These are phyloP conservation scores for Trichogramma evanescens DNA, from an alignment of 2,888 invertebrate genomes.

Conservation along the genomic window DNA sequence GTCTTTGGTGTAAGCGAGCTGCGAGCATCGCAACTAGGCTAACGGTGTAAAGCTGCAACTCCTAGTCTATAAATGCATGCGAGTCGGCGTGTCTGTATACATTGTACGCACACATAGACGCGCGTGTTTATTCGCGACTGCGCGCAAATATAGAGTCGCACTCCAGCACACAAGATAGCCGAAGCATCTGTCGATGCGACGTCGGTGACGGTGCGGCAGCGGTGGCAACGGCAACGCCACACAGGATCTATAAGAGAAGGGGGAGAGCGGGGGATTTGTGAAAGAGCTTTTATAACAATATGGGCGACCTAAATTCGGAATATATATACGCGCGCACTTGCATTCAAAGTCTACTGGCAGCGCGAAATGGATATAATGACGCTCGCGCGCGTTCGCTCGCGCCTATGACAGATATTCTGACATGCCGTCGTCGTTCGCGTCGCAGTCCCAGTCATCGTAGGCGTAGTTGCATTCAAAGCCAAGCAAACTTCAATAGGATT, in stretches of 20 bases:
- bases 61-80: too few relatives aligned
- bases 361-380: conserved; percentile 22
- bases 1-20: neutral
- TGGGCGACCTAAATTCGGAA: conserved; percentile 24
- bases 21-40: neutral
- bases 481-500: conserved; percentile 12
- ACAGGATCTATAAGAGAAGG: conserved; percentile 14
- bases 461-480: neutral
- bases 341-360: neutral
- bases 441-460: too few relatives aligned
- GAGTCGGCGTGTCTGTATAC: too few relatives aligned
- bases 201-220: neutral
- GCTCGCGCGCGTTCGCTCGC: neutral
- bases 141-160: neutral
- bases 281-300: conserved; percentile 23
- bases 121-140: neutral
- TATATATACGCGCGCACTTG: conserved; percentile 15
- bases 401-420: conserved; percentile 20
- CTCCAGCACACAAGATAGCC: neutral
- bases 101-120: too few relatives aligned
- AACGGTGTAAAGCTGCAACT: too few relatives aligned
- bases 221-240: neutral
- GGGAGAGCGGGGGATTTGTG: conserved; percentile 14
- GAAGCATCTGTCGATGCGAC: conserved; percentile 14
- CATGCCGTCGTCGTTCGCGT: conserved; percentile 7